Evolutionary conservation across 2,888 invertebrate genomes (phyloP), one percentile per base, ranked within the genome.

Genomic region (Drosophila neutralis): DNA sequence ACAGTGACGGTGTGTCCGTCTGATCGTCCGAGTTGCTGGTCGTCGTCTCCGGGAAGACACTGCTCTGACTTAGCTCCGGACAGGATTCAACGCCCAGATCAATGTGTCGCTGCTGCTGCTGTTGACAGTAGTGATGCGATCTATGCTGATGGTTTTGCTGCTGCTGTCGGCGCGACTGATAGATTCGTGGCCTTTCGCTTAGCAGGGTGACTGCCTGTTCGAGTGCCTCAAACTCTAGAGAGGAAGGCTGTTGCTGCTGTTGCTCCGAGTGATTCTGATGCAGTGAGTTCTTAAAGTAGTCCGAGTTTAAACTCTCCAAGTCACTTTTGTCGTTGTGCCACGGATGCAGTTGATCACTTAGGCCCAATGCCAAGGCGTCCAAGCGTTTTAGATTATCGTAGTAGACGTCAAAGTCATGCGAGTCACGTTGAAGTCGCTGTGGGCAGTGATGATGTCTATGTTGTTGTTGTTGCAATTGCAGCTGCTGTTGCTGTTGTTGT

Each of bases 311-410:
- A 72, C 93, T 93, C 78, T 93, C 93, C 84, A 93, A 92, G 78
- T 93, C 93, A 76, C 93, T 93, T 82, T 92, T 93, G 80, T 93
- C 93, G 85, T 92, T 93, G 70, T 92, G 92, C 92, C 92, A 92
- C 61, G 92, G 92, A 80, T 92, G 92, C 79, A 92, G 68, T 68
- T 91, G 91, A 60, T 90, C 87, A 35, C 80, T 83, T 18, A 90
- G 78, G 8, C 83, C 89, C 78, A 90, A 80, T 42, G 85, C 82
- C 69, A 92, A 79, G 53, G 92, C 91, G 85, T 93, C 92, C 78
- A 93, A 87, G 63, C 92, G 91, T 73, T 93, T 93, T 61, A 93
- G 82, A 91, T 93, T 93, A 78, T 91, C 91, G 78, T 92, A 93
- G 77, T 92, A 93, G 67, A 93, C 92, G 67, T 92, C 93, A 69